Base-by-base conservation (phyloP, 2,113 vertebrate genomes). In the Ictidomys tridecemlineatus region DNA sequence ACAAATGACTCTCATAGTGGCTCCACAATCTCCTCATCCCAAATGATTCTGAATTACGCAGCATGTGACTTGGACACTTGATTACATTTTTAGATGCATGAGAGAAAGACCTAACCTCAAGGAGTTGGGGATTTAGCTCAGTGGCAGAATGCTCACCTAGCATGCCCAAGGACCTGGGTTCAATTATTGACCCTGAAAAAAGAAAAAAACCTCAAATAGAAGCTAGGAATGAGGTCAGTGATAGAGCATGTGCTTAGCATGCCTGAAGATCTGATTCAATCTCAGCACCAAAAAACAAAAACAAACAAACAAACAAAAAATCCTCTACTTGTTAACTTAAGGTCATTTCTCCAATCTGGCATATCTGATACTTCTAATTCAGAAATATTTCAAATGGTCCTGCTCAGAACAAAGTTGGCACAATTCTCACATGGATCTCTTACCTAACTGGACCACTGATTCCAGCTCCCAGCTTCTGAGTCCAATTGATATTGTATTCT, bases 361-460 rank as follows among this genome's bases (percentile, higher is more conserved):
- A 79, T 6, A 86, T 1, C 8, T 93, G 34, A 56, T 48, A 8
- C 58, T 32, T 90, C 45, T 86, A 89, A 95, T 70, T 94, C 56
- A 83, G 34, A 28, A 56, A 17, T 28, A 80, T 82, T 78, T 95
- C 56, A 34, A 72, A 53, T 45, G 58, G 58, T 63, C 56, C 53
- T 92, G 73, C 45, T 89, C 51, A 79, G 48, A 63, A 22, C 48
- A 72, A 30, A 53, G 86, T 24, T 61, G 87, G 18, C 78, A 45
- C 39, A 53, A 3, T 93, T 88, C 69, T 85, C 53, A 87, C 18
- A 30, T 30, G 12, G 48, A 37, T 89, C 20, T 95, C 99, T 98
- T 99, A 99, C 99, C 99, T 99, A 92, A 99, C 99, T 93, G 99
- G 99, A 95, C 99, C 99, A 97, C 99, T 99, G 98, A 99, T 99